Evolutionary conservation across 2,797 vertebrate genomes (phyloP).

Genomic region (Clarias fuscus): DNA sequence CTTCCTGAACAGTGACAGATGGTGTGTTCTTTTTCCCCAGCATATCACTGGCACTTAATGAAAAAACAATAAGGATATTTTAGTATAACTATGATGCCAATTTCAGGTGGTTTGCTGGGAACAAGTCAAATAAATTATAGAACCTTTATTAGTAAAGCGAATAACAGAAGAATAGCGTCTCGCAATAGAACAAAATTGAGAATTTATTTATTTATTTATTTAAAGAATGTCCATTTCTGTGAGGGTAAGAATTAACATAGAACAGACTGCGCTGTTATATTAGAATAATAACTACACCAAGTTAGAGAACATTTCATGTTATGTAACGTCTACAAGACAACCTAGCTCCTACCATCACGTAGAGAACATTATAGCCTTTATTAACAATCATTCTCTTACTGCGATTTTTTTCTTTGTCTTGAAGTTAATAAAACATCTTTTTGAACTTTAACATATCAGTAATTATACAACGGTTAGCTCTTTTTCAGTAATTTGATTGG

Average conservation of each 20-base stretch:
- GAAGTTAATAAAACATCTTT: neutral
- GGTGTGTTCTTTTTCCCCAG: neutral
- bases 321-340: neutral
- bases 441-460: neutral
- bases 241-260: neutral
- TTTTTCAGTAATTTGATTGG: neutral
- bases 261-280: neutral
- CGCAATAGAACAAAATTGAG: neutral
- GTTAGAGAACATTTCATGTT: neutral
- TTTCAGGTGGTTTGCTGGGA: neutral
- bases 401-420: neutral
- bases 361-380: neutral
- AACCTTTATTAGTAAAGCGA: neutral
- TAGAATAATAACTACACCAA: neutral
- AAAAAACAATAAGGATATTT: neutral
- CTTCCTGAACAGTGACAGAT: neutral
- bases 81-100: neutral
- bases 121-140: neutral
- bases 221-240: neutral
- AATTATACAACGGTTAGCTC: neutral
- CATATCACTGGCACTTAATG: neutral
- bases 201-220: neutral
- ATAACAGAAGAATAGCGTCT: too few relatives aligned
- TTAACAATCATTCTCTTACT: neutral
- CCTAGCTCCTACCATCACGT: neutral